Evolutionary conservation across 2,113 vertebrate genomes (phyloP).

Genomic region (Falcunculus frontatus): DNA sequence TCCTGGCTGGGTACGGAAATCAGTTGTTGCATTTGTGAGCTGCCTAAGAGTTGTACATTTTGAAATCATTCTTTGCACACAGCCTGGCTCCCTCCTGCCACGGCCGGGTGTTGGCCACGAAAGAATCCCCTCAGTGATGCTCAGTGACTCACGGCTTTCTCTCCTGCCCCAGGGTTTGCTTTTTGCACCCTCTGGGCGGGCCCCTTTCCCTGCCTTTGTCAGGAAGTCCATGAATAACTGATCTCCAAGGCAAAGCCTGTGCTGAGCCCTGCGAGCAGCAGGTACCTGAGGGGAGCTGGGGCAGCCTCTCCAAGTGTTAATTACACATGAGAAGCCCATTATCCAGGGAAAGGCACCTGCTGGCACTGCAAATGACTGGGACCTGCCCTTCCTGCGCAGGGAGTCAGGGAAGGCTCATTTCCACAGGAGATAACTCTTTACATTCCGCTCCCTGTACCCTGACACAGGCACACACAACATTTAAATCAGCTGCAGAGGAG

Average conservation of each 20-base stretch:
- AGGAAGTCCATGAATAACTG: conserved; percentile 22
- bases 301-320: conserved; percentile 87
- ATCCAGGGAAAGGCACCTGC: conserved; percentile 91
- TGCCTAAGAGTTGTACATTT: conserved; percentile 77
- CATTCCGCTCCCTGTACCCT: conserved; percentile 73
- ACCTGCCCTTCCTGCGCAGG: conserved; percentile 72
- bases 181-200: conserved; percentile 53
- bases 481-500: conserved; percentile 78
- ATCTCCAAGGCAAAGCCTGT: conserved; percentile 61
- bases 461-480: conserved; percentile 75
- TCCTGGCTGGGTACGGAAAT: conserved; percentile 80
- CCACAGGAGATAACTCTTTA: conserved; percentile 78
- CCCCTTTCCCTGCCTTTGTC: neutral
- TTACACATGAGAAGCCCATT: conserved; percentile 92
- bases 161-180: conserved; percentile 58
- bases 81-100: conserved; percentile 37
- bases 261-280: conserved; percentile 70
- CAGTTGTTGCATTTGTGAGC: conserved; percentile 74
- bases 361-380: conserved; percentile 91
- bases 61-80: conserved; percentile 53
- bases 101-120: neutral
- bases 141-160: neutral
- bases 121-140: conserved; percentile 6
- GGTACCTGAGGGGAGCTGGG: conserved; percentile 78
- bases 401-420: conserved; percentile 78